Conservation (phyloP, 1,140 invertebrate genomes). For the Magallana ariakensis region DNA sequence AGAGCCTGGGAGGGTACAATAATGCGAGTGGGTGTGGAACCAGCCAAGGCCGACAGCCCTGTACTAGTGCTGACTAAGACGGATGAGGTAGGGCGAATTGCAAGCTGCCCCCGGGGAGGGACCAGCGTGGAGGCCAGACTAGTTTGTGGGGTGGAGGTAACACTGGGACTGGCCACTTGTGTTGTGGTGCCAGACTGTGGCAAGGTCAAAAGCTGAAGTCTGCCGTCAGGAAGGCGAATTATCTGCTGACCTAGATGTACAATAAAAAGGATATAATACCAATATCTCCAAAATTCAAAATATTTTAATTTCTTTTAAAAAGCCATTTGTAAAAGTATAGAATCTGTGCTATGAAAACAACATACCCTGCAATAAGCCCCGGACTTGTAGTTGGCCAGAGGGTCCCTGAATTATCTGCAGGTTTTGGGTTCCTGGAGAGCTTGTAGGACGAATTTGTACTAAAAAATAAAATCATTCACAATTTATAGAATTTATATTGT, state of each 20-base stretch:
- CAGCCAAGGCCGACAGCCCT: background rate
- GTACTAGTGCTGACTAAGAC: slow-evolving; percentile 40
- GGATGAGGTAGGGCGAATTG: slow-evolving; percentile 44
- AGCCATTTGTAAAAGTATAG: background rate
- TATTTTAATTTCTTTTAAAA: background rate
- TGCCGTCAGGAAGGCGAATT: slow-evolving; percentile 95
- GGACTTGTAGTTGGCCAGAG: slow-evolving; percentile 94
- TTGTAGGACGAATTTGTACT: slow-evolving; percentile 41
- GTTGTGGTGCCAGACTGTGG: slow-evolving; percentile 56
- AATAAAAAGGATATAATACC: background rate
- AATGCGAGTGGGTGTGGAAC: slow-evolving; percentile 54
- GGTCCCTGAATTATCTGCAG: slow-evolving; percentile 94
- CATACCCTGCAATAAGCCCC: slow-evolving; percentile 89
- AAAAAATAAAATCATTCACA: background rate
- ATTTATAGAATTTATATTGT: no score
- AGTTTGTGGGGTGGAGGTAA: slow-evolving; percentile 37
- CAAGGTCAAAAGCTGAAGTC: slow-evolving; percentile 90
- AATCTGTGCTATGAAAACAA: background rate
- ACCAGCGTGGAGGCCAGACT: slow-evolving; percentile 13
- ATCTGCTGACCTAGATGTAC: slow-evolving; percentile 90
- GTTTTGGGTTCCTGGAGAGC: slow-evolving; percentile 78
- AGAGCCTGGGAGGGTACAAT: slow-evolving; percentile 31
- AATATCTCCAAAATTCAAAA: background rate
- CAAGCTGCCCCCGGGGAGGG: slow-evolving; percentile 41
- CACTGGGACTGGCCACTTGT: background rate